Evolutionary conservation across 2,888 invertebrate genomes (phyloP).

Genomic region (Papilio gigon): DNA sequence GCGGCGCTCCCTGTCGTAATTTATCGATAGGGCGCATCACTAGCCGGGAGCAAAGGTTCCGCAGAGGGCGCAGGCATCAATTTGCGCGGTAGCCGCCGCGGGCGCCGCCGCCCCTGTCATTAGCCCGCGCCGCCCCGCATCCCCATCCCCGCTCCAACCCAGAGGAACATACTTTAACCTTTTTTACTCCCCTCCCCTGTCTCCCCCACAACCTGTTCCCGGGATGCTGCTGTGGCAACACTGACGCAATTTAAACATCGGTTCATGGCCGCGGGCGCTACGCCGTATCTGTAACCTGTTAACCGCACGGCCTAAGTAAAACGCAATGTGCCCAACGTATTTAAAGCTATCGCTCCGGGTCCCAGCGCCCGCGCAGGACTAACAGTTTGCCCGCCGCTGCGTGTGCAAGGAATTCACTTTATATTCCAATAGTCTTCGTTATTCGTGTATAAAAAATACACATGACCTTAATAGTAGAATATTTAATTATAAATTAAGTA

Average conservation of each 20-base stretch:
- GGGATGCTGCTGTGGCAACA: constrained; percentile 71
- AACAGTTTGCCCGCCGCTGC: constrained; percentile 40
- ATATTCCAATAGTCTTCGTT: constrained; percentile 22
- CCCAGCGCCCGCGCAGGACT: constrained; percentile 34
- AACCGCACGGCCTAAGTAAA: constrained; percentile 58
- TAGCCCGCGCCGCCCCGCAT: constrained; percentile 60
- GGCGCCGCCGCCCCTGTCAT: constrained; percentile 82
- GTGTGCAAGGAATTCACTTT: constrained; percentile 28
- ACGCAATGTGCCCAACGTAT: constrained; percentile 63
- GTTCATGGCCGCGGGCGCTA: constrained; percentile 80
- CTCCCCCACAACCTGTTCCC: constrained; percentile 77
- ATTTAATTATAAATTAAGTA: no score
- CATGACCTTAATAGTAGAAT: background rate
- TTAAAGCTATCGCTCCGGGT: constrained; percentile 58
- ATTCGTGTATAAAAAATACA: constrained; percentile 19
- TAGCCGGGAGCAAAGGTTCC: constrained; percentile 81
- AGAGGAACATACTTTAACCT: constrained; percentile 79
- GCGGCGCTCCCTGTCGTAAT: constrained; percentile 67
- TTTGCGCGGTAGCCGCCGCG: constrained; percentile 81
- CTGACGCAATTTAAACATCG: constrained; percentile 74
- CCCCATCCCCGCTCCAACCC: constrained; percentile 47
- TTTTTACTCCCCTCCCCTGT: constrained; percentile 65
- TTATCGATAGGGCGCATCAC: constrained; percentile 77
- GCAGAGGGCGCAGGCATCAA: constrained; percentile 80
- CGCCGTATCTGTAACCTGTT: constrained; percentile 71